These are phyloP conservation scores for Chelon labrosus DNA, from an alignment of 2,797 vertebrate genomes.

Conservation along the genomic window DNA sequence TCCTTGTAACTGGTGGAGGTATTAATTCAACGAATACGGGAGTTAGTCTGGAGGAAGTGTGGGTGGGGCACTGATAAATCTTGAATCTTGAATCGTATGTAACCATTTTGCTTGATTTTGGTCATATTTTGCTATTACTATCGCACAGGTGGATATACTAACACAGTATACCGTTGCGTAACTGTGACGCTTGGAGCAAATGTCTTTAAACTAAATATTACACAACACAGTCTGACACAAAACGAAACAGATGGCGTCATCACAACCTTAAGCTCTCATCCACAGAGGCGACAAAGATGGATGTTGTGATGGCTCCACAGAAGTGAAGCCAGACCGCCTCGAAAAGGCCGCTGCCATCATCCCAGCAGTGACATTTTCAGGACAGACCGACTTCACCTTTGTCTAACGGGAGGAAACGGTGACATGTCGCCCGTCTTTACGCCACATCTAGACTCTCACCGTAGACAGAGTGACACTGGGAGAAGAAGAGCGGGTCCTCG, in stretches of 20 bases:
- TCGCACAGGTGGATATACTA: not conserved
- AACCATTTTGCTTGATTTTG: slow-evolving; percentile 12
- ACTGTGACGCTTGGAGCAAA: not conserved
- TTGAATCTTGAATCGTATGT: too few species aligned
- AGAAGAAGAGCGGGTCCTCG: slow-evolving; percentile 93
- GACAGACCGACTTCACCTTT: not conserved
- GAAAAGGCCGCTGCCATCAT: not conserved
- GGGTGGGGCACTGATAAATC: too few species aligned
- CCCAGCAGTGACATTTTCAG: not conserved
- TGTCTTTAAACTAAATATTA: slow-evolving; percentile 15
- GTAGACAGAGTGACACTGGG: slow-evolving; percentile 95
- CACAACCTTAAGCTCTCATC: not conserved
- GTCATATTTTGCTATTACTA: not conserved
- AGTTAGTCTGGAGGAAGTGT: too few species aligned
- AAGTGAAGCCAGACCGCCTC: not conserved
- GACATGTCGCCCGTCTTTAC: not conserved
- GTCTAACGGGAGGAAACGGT: not conserved
- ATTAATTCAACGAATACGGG: too few species aligned
- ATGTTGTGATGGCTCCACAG: too few species aligned
- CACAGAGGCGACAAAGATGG: not conserved
- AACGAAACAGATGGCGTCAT: not conserved
- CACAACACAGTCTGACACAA: not conserved
- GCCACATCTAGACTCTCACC: slow-evolving; percentile 80
- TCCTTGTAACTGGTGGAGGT: too few species aligned
- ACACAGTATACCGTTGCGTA: slow-evolving; percentile 1